These are phyloP conservation scores for Aethina tumida DNA, from an alignment of 1,140 invertebrate genomes.

Conservation along the genomic window DNA sequence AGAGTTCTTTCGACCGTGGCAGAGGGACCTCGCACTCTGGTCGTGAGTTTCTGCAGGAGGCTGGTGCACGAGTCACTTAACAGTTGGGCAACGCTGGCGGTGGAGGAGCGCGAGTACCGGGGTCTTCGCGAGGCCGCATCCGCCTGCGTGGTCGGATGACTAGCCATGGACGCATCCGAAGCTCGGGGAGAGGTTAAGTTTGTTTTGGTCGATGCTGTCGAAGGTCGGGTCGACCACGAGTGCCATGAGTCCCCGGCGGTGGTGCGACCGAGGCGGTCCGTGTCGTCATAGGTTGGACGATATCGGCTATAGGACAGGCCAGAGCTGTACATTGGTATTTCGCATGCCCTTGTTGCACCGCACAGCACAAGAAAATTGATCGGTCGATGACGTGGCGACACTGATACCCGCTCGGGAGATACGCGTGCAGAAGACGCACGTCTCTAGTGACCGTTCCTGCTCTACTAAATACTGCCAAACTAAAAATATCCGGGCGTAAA, in stretches of 20 bases:
- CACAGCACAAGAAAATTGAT: too few species aligned
- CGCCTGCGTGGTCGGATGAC: constrained; percentile 24
- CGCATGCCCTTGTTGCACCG: constrained; percentile 10
- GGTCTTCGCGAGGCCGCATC: constrained; percentile 41
- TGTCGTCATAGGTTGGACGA: constrained; percentile 25
- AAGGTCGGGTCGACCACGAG: constrained; percentile 7
- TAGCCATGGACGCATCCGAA: constrained; percentile 16
- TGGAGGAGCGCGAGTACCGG: constrained; percentile 64
- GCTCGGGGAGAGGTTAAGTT: constrained; percentile 23
- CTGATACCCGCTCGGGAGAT: constrained; percentile 8
- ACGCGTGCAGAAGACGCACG: constrained; percentile 1
- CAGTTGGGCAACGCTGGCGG: constrained; percentile 71
- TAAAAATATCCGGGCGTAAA: constrained; percentile 32
- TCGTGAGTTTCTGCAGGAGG: constrained; percentile 65
- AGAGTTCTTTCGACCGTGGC: constrained; percentile 29
- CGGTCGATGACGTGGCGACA: constrained; percentile 15
- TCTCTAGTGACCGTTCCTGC: constrained; percentile 9
- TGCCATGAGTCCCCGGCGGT: constrained; percentile 15
- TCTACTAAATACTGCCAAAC: constrained; percentile 35
- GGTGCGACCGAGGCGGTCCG: constrained; percentile 8
- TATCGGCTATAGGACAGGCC: constrained; percentile 26
- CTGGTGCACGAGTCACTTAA: constrained; percentile 75
- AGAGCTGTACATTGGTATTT: constrained; percentile 26
- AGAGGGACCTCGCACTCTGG: constrained; percentile 57
- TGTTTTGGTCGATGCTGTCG: constrained; percentile 13